A percentile compares a stretch with the other conserved stretches of the same genome.
Evolutionary conservation across 2,797 vertebrate genomes (phyloP).

Genomic region (Molothrus aeneus): DNA sequence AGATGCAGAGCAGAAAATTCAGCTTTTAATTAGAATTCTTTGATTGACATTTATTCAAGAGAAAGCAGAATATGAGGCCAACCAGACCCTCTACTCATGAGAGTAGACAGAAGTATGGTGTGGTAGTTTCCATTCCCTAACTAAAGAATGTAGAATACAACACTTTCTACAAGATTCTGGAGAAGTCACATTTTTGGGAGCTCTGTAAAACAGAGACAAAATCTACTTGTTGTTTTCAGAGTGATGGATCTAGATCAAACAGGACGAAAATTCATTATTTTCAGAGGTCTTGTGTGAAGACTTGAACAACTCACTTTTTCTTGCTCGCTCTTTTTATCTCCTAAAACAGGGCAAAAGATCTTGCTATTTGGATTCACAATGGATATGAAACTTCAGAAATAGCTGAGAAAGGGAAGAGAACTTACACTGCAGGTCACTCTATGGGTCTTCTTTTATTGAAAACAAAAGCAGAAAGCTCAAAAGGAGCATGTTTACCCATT

Average conservation of each 20-base stretch:
- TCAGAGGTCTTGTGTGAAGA: neutral
- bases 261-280: neutral
- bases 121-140: neutral
- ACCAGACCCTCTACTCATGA: neutral
- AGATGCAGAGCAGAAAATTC: neutral
- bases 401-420: neutral
- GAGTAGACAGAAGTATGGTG: neutral
- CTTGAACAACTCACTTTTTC: neutral
- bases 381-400: neutral
- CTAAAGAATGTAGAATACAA: neutral
- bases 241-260: neutral
- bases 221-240: neutral
- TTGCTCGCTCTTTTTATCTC: neutral
- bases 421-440: neutral
- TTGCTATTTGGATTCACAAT: neutral
- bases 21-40: neutral
- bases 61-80: neutral
- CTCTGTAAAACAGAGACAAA: neutral
- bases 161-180: neutral
- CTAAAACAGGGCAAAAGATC: neutral
- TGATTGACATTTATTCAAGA: neutral
- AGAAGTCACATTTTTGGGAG: neutral
- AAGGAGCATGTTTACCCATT: neutral
- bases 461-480: neutral
- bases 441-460: neutral